Evolutionary conservation across 1,140 invertebrate species (phyloP).

Genomic region (Venturia canescens): DNA sequence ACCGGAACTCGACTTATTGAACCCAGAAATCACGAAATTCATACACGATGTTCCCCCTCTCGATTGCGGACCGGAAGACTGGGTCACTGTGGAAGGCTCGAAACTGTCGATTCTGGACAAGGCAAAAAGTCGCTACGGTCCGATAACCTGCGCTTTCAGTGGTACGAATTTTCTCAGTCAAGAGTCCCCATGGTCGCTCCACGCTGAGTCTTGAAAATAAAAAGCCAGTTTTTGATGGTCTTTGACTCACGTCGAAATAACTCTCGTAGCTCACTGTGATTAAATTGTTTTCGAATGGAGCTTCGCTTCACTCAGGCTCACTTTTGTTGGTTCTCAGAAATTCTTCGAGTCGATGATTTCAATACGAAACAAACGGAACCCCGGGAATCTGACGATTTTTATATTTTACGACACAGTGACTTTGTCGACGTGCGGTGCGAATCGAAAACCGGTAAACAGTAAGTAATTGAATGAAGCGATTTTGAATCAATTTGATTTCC

Average conservation of each 20-base stretch:
- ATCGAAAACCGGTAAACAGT: constrained; percentile 76
- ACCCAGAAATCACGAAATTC: constrained; percentile 84
- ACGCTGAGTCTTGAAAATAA: too few species aligned
- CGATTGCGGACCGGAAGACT: constrained; percentile 78
- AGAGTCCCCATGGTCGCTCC: too few species aligned
- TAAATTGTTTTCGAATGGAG: background rate
- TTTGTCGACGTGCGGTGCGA: constrained; percentile 81
- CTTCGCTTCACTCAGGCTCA: too few species aligned
- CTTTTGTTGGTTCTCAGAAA: constrained; percentile 75
- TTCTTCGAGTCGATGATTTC: constrained; percentile 80
- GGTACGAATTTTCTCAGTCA: constrained; percentile 63
- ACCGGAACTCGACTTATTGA: constrained; percentile 81
- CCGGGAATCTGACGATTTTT: constrained; percentile 78
- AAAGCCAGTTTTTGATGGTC: too few species aligned
- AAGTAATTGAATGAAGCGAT: constrained; percentile 56
- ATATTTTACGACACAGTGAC: constrained; percentile 81
- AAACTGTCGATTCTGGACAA: constrained; percentile 77
- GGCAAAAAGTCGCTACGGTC: constrained; percentile 74
- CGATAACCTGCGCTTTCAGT: constrained; percentile 77
- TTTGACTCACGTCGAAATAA: too few species aligned
- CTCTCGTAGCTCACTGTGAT: background rate
- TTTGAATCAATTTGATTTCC: background rate
- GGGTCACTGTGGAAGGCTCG: constrained; percentile 74
- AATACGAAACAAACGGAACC: constrained; percentile 74
- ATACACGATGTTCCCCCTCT: constrained; percentile 80